Conservation (phyloP, 2,888 invertebrate species). For the Pseudococcus jackbeardsleyi region DNA sequence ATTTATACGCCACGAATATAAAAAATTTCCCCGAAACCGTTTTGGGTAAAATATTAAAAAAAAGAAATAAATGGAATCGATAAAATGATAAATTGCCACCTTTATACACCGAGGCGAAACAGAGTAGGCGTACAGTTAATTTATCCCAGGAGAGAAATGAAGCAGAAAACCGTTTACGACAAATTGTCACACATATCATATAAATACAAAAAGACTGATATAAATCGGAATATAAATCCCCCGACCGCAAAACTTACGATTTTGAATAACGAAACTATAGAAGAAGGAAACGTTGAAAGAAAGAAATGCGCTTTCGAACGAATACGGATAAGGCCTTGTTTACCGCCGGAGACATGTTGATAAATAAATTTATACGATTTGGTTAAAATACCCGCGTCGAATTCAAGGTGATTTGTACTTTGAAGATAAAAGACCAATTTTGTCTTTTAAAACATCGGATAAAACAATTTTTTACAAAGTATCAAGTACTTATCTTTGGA, state of each 20-base stretch:
- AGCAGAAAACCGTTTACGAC: slow-evolving; percentile 38
- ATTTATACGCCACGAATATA: background rate
- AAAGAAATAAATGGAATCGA: background rate
- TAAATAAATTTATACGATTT: slow-evolving; percentile 27
- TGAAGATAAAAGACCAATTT: background rate
- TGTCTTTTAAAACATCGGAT: background rate
- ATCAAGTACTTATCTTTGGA: background rate
- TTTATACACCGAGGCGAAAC: background rate
- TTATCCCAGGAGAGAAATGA: slow-evolving; percentile 37
- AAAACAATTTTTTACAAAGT: background rate
- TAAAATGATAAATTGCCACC: slow-evolving; percentile 25
- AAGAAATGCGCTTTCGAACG: slow-evolving; percentile 11
- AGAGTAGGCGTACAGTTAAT: slow-evolving; percentile 27
- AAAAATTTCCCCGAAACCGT: background rate
- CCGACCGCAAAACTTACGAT: slow-evolving; percentile 33
- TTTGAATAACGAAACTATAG: background rate
- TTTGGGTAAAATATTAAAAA: background rate
- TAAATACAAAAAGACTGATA: slow-evolving; percentile 30
- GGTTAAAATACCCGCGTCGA: background rate
- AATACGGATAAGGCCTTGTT: slow-evolving; percentile 1
- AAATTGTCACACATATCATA: slow-evolving; percentile 47
- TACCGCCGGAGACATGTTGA: background rate
- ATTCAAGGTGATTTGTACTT: slow-evolving; percentile 5
- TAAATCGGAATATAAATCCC: slow-evolving; percentile 24
- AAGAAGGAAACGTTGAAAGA: background rate